A percentile compares a stretch with the other conserved stretches of the same genome.
These are phyloP conservation scores for Cephalopachus bancanus DNA, from an alignment of 2,797 vertebrate genomes.

Conservation along the genomic window DNA sequence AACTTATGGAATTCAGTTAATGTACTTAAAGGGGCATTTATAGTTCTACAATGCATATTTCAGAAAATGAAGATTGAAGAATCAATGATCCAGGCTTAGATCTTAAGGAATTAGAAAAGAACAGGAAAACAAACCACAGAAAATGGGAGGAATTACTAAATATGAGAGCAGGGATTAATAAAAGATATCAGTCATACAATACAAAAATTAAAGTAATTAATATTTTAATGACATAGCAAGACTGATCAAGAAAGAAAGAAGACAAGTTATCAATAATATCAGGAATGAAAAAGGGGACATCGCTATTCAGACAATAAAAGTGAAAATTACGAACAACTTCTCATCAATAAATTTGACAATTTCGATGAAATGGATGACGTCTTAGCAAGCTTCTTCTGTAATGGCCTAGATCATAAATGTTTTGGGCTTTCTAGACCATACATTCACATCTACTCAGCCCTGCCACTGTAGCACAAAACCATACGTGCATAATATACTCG, in stretches of 20 bases:
- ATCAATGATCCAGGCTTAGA: background rate
- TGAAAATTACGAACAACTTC: background rate
- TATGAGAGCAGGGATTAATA: background rate
- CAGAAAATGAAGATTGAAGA: slow-evolving; percentile 27
- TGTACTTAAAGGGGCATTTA: background rate
- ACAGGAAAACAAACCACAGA: background rate
- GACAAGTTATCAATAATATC: background rate
- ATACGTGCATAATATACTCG: background rate
- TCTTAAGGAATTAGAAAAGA: slow-evolving; percentile 22
- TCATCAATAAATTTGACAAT: background rate
- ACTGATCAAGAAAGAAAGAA: background rate
- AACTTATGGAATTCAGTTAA: background rate
- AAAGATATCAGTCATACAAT: background rate
- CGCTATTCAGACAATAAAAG: background rate
- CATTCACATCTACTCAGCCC: background rate
- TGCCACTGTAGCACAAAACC: background rate
- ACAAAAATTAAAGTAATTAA: background rate
- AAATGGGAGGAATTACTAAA: background rate
- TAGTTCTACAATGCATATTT: background rate
- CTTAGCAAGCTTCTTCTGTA: background rate
- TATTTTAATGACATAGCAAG: background rate
- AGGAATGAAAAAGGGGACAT: background rate
- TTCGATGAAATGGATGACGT: background rate
- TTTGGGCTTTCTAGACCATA: background rate
- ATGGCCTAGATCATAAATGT: background rate